Base-by-base conservation (phyloP, 2,113 vertebrate species). In the Cnemophilus loriae region DNA sequence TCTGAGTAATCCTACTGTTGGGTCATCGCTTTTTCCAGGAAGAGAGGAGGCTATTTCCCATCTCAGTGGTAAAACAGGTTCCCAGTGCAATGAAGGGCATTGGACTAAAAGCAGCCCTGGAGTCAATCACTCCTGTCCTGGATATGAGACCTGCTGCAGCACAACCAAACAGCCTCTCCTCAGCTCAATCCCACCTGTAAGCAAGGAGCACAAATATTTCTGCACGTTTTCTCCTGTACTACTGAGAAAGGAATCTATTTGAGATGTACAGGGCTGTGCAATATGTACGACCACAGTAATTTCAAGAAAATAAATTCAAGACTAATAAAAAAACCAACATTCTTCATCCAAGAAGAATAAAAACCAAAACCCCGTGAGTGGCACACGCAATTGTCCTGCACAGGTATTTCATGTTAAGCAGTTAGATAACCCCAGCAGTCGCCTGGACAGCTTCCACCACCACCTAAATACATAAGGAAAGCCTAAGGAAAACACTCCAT, bases 31-130 rank as follows among this genome's bases (percentile, higher is more conserved):
- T 92, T 67, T 95, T 82, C 78, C 82, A 76, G 67, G 59, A 79
- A 83, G 50, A 73, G 18, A 63, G 8, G 17, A 87, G 53, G 47
- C 14, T 41, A 14, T 75, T 93, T 84, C 83, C 86, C 67, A 67
- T 59, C 85, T 30, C 35, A 68, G 41, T 5, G 44, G 69, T 46
- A 2, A 33, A 74, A 83, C 50, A 67, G 22, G 73, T 46, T 81
- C 35, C 42, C 46, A 30, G 17, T 0, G 2, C 16, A 24, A 50
- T 26, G 16, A 39, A 50, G 7, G 18, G 4, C 2, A 1, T 0
- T 30, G 37, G 18, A 63, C 35, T 42, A 56, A 41, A 79, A 69
- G 37, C n/a, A 33, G 21, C 21, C 44, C 30, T 74, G 28, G 26
- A 74, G 14, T 69, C 49, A 88, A 7, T 59, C 75, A 49, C 27